phyloP scores from a whole-genome alignment of 2,797 vertebrate species.

The Sternotherus odoratus region DNA sequence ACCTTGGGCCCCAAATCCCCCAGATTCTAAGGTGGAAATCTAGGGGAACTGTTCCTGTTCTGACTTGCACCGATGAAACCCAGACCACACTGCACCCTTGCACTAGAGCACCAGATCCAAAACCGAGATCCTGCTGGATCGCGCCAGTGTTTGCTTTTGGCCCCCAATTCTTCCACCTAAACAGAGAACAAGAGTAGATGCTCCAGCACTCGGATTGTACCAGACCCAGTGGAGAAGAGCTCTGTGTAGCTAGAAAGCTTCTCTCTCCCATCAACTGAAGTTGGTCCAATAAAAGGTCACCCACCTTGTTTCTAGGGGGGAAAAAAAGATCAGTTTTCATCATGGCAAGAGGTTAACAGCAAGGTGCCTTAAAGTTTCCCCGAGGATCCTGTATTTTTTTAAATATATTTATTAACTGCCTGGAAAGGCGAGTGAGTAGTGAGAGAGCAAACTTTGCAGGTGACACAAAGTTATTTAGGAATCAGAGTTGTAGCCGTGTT shows the following conservation, averaged over 20 bases:
- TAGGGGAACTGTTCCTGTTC: background rate
- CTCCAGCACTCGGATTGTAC: background rate
- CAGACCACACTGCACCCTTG: background rate
- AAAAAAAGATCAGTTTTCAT: no score
- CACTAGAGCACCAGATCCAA: background rate
- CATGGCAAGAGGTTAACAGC: rapidly evolving
- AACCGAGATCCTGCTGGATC: background rate
- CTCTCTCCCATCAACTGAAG: background rate
- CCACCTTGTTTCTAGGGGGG: background rate
- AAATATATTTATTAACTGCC: background rate
- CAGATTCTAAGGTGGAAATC: background rate
- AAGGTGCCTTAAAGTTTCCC: background rate
- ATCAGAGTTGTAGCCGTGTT: no score
- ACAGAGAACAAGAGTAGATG: background rate
- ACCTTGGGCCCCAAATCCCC: background rate
- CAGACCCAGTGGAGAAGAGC: background rate
- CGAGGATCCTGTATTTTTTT: no score
- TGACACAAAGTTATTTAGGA: background rate
- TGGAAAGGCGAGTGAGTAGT: background rate
- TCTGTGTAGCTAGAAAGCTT: background rate
- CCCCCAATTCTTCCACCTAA: background rate
- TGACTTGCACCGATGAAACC: background rate
- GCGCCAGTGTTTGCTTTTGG: background rate
- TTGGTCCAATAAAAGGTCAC: background rate
- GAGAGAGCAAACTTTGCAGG: background rate